Evolutionary conservation across 2,888 invertebrate species (phyloP), one percentile per base, ranked within the genome.

Genomic region (Campoplex nolae): DNA sequence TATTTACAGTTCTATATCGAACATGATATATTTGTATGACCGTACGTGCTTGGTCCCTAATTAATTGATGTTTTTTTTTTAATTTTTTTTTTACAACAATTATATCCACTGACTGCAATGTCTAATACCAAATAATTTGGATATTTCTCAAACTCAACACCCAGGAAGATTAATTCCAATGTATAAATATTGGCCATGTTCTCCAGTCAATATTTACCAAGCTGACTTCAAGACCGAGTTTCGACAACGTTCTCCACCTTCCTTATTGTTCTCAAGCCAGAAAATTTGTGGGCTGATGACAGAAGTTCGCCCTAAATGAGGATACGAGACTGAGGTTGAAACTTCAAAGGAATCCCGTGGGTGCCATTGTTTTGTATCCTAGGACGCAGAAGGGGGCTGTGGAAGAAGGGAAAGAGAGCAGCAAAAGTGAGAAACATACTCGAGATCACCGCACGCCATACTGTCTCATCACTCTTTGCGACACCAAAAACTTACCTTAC

Each of bases 401-500:
- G 56, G 42, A 73, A 62, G 35, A 74, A 38, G 51, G 68, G 75
- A 75, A 70, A 51, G 75, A 76, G 75, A 76, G 76, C 54, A 76
- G 71, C 67, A 54, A 76, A 38, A 32, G 77, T 83, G 51, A 71
- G 58, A 54, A 81, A 13, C 68, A 51, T 75, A 71, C 54, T 42
- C 42, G 62, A 45, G 73, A 78, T 81, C 73, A 73, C 67, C 51
- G 73, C 67, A 38, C 58, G 51, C 58, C 23, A 23, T 0, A 23
- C 58, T 77, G 58, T 70, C 62, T 62, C 67, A 78, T 77, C 51
- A 75, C 85, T 84, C 85, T 65, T 82, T 79, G 86, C 88, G 81
- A 85, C 86, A 88, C 87, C 83, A 88, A 91, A 92, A 92, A 89
- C 91, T 88, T 58, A 76, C 62, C 89, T 92, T 70, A 91, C 51